Evolutionary conservation across 2,797 vertebrate species (phyloP), one percentile per base, ranked within the genome.

Genomic region (Xiphophorus birchmanni): DNA sequence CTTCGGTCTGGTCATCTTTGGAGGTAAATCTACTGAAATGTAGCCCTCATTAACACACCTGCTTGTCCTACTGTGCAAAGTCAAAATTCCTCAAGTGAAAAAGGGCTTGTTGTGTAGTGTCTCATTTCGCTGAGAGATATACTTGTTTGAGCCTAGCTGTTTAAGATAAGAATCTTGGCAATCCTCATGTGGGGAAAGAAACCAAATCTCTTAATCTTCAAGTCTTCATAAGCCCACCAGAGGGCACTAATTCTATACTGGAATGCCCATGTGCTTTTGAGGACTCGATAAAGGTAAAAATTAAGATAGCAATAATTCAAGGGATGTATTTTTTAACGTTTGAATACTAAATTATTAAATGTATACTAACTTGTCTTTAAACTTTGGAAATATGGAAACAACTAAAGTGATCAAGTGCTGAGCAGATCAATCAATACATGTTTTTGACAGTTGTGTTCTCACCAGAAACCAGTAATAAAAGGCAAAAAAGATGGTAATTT

Each of bases 1-100:
- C 93, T 99, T 96, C 11, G 98, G 98, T 4, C 93, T 99, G 0
- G 98, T 99, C 71, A 90, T 99, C 88, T 99, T 97, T 76, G 97
- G 96, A 75, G 98, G 98, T 99, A 92, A 90, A 78, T 18, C 4
- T 32, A 67, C 3, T 5, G 5, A 40, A 5, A 67, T 67, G 35
- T 23, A 67, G 18, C 63, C 35, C 18, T 67, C 35, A 37, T 40
- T 67, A 23, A 40, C 35, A 65, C 18, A 23, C 18, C 63, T 67
- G 15, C 32, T 35, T 65, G 63, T 67, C 35, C 35, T 23, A 40
- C 3, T 37, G 11, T 23, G 8, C 29, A 23, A 40, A 11, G 63
- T 67, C 2, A 40, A 37, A 67, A 67, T 40, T 67, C 63, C 4
- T 37, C 12, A 10, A n/a, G 18, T 42, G 65, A 69, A 47, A 23